Conservation (phyloP, 2,113 vertebrate genomes). For the Carassius carassius region DNA sequence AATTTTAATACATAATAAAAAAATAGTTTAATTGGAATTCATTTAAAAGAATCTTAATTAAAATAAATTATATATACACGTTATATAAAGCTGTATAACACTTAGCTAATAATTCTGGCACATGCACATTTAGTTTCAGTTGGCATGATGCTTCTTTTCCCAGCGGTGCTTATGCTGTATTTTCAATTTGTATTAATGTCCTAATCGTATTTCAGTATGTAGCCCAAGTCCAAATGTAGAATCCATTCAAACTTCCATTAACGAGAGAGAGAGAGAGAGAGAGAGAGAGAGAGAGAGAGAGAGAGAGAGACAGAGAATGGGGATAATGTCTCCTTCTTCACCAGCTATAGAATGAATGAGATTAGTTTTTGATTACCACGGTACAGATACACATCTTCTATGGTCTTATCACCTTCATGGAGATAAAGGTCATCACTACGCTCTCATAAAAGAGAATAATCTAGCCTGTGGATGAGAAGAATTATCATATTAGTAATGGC, state of each 20-base stretch:
- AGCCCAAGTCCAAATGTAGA: conserved; percentile 40
- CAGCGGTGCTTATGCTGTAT: not conserved
- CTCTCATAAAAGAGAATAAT: conserved; percentile 8
- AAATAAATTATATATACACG: too few relatives aligned
- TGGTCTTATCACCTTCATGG: conserved; percentile 34
- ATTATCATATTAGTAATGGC: conserved; percentile 30
- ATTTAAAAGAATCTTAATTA: too few relatives aligned
- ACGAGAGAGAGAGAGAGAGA: not conserved
- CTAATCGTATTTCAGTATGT: conserved; percentile 30
- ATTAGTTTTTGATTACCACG: conserved; percentile 22
- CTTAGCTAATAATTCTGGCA: not conserved
- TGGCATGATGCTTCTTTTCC: not conserved
- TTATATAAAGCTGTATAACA: too few relatives aligned
- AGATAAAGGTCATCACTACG: conserved; percentile 9
- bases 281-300: not conserved
- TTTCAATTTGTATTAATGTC: conserved; percentile 35
- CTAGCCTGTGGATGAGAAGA: conserved; percentile 6
- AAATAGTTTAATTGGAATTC: too few relatives aligned
- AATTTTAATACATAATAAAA: too few relatives aligned
- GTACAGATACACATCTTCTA: not conserved
- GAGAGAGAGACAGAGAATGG: not conserved
- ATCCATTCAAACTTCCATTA: conserved; percentile 42
- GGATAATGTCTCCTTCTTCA: not conserved
- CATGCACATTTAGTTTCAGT: not conserved
- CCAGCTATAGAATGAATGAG: conserved; percentile 23